Conservation (phyloP, 2,797 vertebrate genomes). For the Menidia menidia region DNA sequence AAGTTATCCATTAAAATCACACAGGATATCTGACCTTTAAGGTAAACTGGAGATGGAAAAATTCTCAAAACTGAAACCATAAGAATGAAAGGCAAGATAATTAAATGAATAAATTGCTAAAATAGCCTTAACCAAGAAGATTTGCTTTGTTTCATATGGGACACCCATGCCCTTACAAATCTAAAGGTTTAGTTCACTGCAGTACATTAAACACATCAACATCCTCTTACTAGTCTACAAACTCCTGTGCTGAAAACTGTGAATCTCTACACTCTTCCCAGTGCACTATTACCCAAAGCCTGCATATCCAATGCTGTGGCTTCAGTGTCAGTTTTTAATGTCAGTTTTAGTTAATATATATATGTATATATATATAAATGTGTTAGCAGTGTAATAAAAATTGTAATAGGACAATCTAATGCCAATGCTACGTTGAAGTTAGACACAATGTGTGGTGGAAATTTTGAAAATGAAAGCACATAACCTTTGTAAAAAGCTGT, state of each 20-base stretch:
- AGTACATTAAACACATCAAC: too few relatives aligned
- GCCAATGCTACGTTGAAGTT: not conserved
- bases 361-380: too few relatives aligned
- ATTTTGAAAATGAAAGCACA: conserved; percentile 32
- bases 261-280: not conserved
- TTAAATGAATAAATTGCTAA: not conserved
- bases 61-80: not conserved
- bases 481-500: not conserved
- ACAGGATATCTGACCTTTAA: not conserved
- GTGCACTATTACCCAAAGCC: not conserved
- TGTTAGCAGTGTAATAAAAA: not conserved
- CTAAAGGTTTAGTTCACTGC: too few relatives aligned
- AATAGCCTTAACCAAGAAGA: too few relatives aligned
- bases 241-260: too few relatives aligned
- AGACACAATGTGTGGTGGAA: too few relatives aligned
- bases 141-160: too few relatives aligned
- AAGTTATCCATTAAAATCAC: not conserved
- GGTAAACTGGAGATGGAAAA: not conserved
- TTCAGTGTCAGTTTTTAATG: not conserved
- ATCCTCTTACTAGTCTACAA: too few relatives aligned
- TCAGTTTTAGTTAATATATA: not conserved
- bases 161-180: too few relatives aligned
- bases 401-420: not conserved
- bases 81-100: not conserved
- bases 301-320: not conserved